A percentile compares a stretch with the other conserved stretches of the same genome.
Evolutionary conservation across 53 echinoderm and acorn worm species (phyloP).

Genomic region (Mesocentrotus franciscanus): DNA sequence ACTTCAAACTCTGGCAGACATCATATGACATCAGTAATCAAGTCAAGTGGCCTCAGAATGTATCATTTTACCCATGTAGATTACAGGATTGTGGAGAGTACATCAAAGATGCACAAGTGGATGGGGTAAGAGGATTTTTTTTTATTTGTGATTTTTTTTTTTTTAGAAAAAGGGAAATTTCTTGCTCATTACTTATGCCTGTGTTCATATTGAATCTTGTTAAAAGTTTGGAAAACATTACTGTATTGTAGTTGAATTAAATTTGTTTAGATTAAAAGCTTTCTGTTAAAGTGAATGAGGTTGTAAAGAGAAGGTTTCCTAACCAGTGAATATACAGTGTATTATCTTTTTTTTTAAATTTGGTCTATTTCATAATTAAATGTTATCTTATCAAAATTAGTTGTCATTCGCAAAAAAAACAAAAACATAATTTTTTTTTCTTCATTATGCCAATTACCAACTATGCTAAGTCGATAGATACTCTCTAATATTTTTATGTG

Average conservation of each 20-base stretch:
- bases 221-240: too few relatives aligned
- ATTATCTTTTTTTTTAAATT: too few relatives aligned
- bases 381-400: too few relatives aligned
- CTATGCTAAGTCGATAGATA: neutral
- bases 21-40: constrained; percentile 83
- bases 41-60: constrained; percentile 82
- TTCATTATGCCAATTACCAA: neutral
- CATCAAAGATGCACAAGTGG: constrained; percentile 67
- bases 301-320: neutral
- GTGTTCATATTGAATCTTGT: too few relatives aligned
- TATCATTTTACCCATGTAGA: constrained; percentile 70
- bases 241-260: too few relatives aligned
- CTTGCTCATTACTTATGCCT: neutral
- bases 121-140: constrained; percentile 71
- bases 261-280: neutral
- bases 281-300: neutral
- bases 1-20: constrained; percentile 75
- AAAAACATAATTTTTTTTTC: neutral
- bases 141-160: too few relatives aligned
- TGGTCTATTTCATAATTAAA: too few relatives aligned
- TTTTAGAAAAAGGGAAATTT: neutral
- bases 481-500: neutral
- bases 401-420: too few relatives aligned
- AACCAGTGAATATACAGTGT: too few relatives aligned
- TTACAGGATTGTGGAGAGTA: constrained; percentile 62